Evolutionary conservation across 2,888 invertebrate species (phyloP).

Genomic region (Drosophila siamana): DNA sequence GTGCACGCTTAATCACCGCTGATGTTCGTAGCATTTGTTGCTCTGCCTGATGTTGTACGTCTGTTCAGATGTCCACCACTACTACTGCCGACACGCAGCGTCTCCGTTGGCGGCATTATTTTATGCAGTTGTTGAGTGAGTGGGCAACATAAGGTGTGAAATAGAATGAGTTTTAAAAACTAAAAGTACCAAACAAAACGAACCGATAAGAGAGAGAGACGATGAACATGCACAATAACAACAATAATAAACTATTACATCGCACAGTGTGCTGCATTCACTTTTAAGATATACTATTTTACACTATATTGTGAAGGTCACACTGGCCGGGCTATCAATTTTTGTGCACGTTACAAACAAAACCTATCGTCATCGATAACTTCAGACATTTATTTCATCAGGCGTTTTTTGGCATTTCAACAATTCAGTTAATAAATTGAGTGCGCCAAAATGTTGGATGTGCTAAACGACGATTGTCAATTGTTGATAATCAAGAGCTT

Average conservation of each 20-base stretch:
- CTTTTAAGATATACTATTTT: neutral
- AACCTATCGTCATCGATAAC: too few relatives aligned
- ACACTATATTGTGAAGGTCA: too few relatives aligned
- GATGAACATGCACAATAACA: constrained; percentile 45
- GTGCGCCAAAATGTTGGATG: constrained; percentile 4
- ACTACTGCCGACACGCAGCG: constrained; percentile 63
- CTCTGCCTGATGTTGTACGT: constrained; percentile 82
- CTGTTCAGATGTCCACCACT: constrained; percentile 65
- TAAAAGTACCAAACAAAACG: constrained; percentile 46
- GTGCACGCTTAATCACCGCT: constrained; percentile 85
- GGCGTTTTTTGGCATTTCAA: neutral
- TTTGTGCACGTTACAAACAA: too few relatives aligned
- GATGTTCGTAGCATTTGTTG: constrained; percentile 88
- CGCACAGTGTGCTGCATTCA: constrained; percentile 2
- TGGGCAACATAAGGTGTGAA: constrained; percentile 38
- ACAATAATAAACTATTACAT: constrained; percentile 41
- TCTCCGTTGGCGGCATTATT: constrained; percentile 77
- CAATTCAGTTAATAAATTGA: neutral
- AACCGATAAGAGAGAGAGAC: constrained; percentile 61
- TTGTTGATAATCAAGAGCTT: constrained; percentile 25
- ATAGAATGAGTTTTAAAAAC: constrained; percentile 37
- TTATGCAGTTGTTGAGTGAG: constrained; percentile 6
- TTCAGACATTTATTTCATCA: too few relatives aligned
- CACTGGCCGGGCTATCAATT: neutral
- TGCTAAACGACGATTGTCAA: constrained; percentile 36